These are phyloP conservation scores for Anolis apletophallus DNA, from an alignment of 2,797 vertebrate genomes.

Conservation along the genomic window DNA sequence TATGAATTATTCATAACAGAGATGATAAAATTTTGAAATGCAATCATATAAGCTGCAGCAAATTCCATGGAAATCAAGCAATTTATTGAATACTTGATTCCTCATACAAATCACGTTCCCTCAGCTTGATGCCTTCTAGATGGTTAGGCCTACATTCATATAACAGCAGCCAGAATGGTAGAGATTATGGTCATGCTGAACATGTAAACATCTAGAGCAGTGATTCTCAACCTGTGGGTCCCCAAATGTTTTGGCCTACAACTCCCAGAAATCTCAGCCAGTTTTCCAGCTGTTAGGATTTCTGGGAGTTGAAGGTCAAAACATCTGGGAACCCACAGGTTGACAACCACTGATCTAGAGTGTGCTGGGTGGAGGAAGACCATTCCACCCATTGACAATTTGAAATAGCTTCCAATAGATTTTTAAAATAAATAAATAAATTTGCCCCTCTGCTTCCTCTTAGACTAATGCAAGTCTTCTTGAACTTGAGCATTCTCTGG, in stretches of 20 bases:
- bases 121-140: too few species aligned
- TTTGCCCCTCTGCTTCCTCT: not conserved
- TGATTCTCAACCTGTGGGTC: too few species aligned
- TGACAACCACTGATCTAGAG: not conserved
- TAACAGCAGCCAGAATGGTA: not conserved
- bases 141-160: not conserved
- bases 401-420: not conserved
- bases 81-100: not conserved
- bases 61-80: not conserved
- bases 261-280: too few species aligned
- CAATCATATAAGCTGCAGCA: not conserved
- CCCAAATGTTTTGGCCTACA: too few species aligned
- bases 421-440: too few species aligned
- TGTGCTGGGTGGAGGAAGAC: not conserved
- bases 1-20: not conserved
- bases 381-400: not conserved
- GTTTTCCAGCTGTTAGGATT: too few species aligned
- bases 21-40: too few species aligned
- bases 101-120: not conserved
- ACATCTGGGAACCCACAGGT: too few species aligned
- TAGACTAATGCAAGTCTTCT: not conserved
- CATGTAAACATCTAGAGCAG: too few species aligned
- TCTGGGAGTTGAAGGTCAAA: too few species aligned
- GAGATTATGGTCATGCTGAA: not conserved
- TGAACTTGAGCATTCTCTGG: not conserved